Conservation (phyloP, 2,113 vertebrate species). For the Dasyprocta punctata region DNA sequence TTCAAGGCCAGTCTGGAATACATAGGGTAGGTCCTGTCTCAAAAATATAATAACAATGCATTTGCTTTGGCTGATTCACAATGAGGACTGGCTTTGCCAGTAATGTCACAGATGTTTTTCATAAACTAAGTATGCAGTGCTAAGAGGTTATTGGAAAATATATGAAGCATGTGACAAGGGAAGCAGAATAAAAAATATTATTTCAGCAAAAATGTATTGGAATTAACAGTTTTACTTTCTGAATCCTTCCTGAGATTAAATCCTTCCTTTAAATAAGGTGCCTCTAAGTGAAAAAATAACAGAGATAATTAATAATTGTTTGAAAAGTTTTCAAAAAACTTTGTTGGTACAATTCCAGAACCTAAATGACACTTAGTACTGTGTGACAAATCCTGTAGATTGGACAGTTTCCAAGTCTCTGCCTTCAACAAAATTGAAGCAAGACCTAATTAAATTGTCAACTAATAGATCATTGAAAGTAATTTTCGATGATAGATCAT, state of each 20-base stretch:
- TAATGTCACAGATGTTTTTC: constrained; percentile 34
- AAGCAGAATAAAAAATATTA: neutral
- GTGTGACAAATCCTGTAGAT: neutral
- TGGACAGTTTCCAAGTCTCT: constrained; percentile 39
- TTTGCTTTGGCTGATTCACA: constrained; percentile 34
- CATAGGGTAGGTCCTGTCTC: neutral
- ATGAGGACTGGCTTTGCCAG: neutral
- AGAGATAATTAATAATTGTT: constrained; percentile 25
- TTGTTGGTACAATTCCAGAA: constrained; percentile 27
- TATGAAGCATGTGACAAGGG: neutral
- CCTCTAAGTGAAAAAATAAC: neutral
- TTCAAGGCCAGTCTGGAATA: neutral
- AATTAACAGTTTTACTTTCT: constrained; percentile 44
- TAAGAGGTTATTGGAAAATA: constrained; percentile 30
- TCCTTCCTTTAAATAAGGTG: neutral
- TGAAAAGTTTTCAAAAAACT: constrained; percentile 54
- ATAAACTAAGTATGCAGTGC: constrained; percentile 19
- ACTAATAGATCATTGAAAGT: constrained; percentile 37
- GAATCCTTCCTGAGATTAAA: neutral
- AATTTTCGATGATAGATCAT: constrained; percentile 56
- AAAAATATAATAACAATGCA: neutral
- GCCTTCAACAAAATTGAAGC: constrained; percentile 45
- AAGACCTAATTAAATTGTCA: constrained; percentile 56
- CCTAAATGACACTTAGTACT: neutral
- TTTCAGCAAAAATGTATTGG: constrained; percentile 14